Evolutionary conservation across 30 jellyfish, hydroid and myxozoan species (phyloP).

Genomic region (Calvadosia cruxmelitensis): DNA sequence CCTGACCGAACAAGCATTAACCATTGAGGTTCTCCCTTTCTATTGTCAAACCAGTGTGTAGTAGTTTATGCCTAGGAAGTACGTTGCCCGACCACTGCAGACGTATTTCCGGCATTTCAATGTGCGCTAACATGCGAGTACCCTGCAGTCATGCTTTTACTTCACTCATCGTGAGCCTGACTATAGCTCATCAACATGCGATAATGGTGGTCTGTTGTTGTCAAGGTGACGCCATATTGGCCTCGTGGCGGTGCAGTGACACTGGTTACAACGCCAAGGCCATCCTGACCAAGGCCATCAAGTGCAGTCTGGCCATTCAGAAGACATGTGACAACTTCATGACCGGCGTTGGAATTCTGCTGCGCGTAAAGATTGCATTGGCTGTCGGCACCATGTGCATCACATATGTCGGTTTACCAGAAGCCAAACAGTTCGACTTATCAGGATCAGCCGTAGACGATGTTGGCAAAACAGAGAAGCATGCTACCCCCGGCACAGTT

Average conservation of each 20-base stretch:
- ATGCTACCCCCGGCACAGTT: constrained; percentile 80
- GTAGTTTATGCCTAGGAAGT: too few species aligned
- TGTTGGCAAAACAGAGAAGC: constrained; percentile 86
- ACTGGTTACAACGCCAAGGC: constrained; percentile 64
- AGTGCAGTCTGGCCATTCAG: constrained; percentile 66
- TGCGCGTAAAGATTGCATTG: constrained; percentile 76
- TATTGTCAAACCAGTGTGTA: too few species aligned
- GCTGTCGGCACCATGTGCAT: constrained; percentile 88
- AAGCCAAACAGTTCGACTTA: constrained; percentile 65
- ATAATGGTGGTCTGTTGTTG: not conserved
- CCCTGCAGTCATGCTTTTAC: too few species aligned
- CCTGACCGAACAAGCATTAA: too few species aligned
- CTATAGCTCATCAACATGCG: not conserved
- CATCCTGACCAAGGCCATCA: constrained; percentile 57
- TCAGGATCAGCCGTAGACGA: constrained; percentile 90
- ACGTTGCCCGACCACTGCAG: too few species aligned
- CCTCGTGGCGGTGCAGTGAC: constrained; percentile 78
- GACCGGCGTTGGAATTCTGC: constrained; percentile 77
- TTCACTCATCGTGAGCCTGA: not conserved
- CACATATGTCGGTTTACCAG: constrained; percentile 61
- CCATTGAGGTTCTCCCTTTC: too few species aligned
- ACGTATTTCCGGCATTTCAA: too few species aligned
- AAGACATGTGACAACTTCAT: constrained; percentile 62
- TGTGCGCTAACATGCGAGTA: too few species aligned
- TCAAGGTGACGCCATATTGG: constrained; percentile 84